A percentile compares a stretch with the other conserved stretches of the same genome.
These are phyloP conservation scores for Lerista edwardsae DNA, from an alignment of 2,797 vertebrate species.

Conservation along the genomic window DNA sequence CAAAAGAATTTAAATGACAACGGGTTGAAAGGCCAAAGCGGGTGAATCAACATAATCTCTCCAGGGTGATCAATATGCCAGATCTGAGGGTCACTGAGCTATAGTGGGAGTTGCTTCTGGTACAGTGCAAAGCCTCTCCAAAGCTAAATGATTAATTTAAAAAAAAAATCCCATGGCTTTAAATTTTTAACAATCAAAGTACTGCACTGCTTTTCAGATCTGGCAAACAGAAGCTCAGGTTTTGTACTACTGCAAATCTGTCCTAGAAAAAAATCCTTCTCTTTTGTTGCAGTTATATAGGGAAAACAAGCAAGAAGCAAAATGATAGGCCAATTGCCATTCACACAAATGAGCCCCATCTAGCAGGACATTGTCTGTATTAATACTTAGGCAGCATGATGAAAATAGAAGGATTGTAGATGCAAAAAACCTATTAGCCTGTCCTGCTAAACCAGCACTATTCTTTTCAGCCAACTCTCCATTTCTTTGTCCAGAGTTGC, in stretches of 20 bases:
- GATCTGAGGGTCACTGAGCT: neutral
- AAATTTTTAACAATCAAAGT: too few species aligned
- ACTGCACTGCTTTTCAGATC: neutral
- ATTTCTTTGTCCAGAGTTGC: conserved; percentile 1
- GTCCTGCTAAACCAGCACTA: neutral
- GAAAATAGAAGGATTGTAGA: neutral
- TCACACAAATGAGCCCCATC: neutral
- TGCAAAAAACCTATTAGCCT: neutral
- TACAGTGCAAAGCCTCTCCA: neutral
- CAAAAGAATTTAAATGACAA: conserved; percentile 32
- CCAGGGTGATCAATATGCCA: conserved; percentile 23
- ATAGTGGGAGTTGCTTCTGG: neutral
- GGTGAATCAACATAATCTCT: neutral
- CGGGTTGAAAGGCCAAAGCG: conserved; percentile 20
- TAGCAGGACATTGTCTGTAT: neutral
- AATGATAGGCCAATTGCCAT: neutral
- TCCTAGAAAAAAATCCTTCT: too few species aligned
- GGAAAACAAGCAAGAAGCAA: neutral
- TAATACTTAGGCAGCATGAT: neutral
- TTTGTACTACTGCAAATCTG: neutral
- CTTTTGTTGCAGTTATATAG: neutral
- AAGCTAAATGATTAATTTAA: neutral
- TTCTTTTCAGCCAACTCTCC: neutral
- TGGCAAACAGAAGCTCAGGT: neutral
- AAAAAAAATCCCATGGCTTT: too few species aligned